These are phyloP conservation scores for Bombus waltoni DNA, from an alignment of 1,140 invertebrate genomes.

Conservation along the genomic window DNA sequence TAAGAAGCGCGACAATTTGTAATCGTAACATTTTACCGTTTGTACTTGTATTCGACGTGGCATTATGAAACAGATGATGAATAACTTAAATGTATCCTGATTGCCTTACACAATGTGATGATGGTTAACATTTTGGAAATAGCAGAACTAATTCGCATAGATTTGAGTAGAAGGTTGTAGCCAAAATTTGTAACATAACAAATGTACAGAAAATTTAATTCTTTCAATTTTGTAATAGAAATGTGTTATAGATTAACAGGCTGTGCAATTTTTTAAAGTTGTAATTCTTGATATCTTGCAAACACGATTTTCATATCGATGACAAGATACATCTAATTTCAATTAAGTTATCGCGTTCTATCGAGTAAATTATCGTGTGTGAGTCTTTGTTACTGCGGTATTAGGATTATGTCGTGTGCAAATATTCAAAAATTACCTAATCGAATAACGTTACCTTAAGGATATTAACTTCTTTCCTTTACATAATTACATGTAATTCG, in stretches of 20 bases:
- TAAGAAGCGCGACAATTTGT: slow-evolving; percentile 26
- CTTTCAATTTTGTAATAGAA: slow-evolving; percentile 34
- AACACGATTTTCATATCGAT: slow-evolving; percentile 28
- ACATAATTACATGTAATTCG: not conserved
- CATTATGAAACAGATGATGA: slow-evolving; percentile 7
- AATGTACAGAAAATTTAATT: slow-evolving; percentile 44
- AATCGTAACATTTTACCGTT: slow-evolving; percentile 12
- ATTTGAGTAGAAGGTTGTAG: slow-evolving; percentile 18
- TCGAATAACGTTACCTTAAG: slow-evolving; percentile 1
- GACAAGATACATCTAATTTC: slow-evolving; percentile 39
- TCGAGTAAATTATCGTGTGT: slow-evolving; percentile 27
- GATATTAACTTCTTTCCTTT: not conserved
- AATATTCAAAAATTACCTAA: slow-evolving; percentile 5
- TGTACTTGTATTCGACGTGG: slow-evolving; percentile 18
- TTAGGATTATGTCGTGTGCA: slow-evolving; percentile 1
- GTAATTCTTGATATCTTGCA: slow-evolving; percentile 31
- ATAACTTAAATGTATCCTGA: slow-evolving; percentile 1
- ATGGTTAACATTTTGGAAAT: slow-evolving; percentile 23
- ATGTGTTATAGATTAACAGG: slow-evolving; percentile 39
- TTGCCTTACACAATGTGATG: slow-evolving; percentile 20
- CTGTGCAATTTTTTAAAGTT: slow-evolving; percentile 57
- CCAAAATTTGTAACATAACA: slow-evolving; percentile 42
- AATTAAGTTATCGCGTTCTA: slow-evolving; percentile 9
- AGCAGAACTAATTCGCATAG: slow-evolving; percentile 24
- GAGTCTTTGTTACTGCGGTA: slow-evolving; percentile 25